Base-by-base conservation (phyloP, 1,140 invertebrate genomes). In the Ostrea denselamellosa region DNA sequence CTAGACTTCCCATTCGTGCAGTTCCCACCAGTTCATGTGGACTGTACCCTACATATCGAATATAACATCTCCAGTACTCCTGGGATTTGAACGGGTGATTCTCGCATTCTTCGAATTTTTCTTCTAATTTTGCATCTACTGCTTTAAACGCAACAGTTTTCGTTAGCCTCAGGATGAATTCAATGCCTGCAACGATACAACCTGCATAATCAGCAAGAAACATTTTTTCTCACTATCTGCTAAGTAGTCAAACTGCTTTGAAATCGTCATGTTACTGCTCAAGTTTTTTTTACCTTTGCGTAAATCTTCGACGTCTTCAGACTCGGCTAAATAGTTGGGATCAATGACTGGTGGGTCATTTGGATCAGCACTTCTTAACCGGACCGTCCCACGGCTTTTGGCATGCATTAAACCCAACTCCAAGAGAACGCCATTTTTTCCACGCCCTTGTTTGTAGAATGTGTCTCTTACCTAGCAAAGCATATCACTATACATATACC, bases 361-460 rank as follows among this genome's bases (percentile, higher is more conserved):
- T 22, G 83, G 83, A 14, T 85, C 56, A 58, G 83, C 28, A 56
- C 53, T 85, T 14, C 53, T 85, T 19, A 85, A 28, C 34, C 56
- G 53, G 17, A 85, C 83, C 9, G 83, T 85, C 10, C 83, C 83
- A n/a, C 83, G 52, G 28, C 83, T 85, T 54, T 85, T 25, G 8
- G 83, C 25, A 85, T 85, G 83, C 28, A 85, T 58, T 8, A 83
- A 25, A 9, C 5, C 25, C 2, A 83, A 10, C 44, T 53, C 44
- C 44, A 83, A 53, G 17, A 54, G n/a, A 52, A 83, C 44, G 17
- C 82, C 82, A 19, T 53, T 53, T 53, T 83, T 83, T 0, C 82
- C 82, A 3, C 44, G n/a, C 7, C 44, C 52, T 52, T 83, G 82
- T 83, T 83, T 54, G 44, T 83, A 54, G 44, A 34, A 77, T 34